Evolutionary conservation across 2,888 invertebrate species (phyloP), one percentile per base, ranked within the genome.

Genomic region (Limnephilus marmoratus): DNA sequence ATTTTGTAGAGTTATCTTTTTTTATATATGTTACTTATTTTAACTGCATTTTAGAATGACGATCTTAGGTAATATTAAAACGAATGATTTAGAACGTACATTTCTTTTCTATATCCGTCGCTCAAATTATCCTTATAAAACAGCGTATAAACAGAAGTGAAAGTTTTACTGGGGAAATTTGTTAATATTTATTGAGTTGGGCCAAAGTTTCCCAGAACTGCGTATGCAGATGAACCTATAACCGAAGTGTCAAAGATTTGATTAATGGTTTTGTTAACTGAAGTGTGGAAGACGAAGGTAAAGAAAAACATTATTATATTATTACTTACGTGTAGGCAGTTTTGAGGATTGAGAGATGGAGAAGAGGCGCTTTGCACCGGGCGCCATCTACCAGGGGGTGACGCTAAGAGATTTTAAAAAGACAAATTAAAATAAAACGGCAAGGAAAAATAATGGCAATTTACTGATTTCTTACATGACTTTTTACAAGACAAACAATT

Each of bases 171-270:
- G 18, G 13, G 18, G 24, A 68, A 68, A 68, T 68, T 68, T 68
- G 53, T 68, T 18, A 68, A 68, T 68, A 24, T 82, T 31, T 82
- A 29, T 31, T 31, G 82, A 82, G 31, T 31, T 82, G 82, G 31
- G 82, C 82, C 82, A 82, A 82, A 82, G 31, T 82, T 82, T 82
- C 5, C 31, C 13, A 15, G 15, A 34, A 15, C 4, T 68, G 31
- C 18, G 31, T 82, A 82, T 82, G 82, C 82, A 82, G 31, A 82
- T 82, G 82, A 24, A 31, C 82, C 82, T 15, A 34, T 82, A 82
- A 82, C 82, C 82, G 31, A 82, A 82, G 31, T 82, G 82, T 82
- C 82, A 82, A 82, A 82, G 82, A 82, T 82, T 31, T 82, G 82
- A 82, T 82, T 82, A 82, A 82, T 82, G 82, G 31, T 29, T 29